Evolutionary conservation across 2,113 vertebrate species (phyloP).

Genomic region (Ameiurus melas): DNA sequence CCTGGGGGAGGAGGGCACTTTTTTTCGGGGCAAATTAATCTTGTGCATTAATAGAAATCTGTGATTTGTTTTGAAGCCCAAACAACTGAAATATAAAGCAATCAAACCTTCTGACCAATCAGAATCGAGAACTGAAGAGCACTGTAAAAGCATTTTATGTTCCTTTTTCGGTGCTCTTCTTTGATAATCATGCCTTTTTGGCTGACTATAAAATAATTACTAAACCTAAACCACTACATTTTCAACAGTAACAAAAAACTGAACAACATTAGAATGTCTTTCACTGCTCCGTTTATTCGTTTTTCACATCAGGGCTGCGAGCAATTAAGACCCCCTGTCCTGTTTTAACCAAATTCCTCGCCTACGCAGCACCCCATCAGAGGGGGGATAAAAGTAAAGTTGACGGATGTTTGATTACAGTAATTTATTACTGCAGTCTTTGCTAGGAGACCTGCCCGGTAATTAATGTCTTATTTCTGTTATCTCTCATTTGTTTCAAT

Average conservation of each 20-base stretch:
- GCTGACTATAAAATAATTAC: neutral
- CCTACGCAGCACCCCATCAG: conserved; percentile 24
- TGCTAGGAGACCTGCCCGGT: conserved; percentile 59
- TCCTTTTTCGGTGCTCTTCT: neutral
- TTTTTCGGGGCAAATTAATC: no score
- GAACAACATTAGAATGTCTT: neutral
- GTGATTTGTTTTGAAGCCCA: neutral
- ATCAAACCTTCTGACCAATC: neutral
- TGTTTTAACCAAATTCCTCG: neutral
- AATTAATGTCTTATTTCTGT: conserved; percentile 71
- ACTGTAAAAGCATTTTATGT: neutral
- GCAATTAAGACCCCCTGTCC: neutral
- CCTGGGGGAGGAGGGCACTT: no score
- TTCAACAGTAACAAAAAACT: neutral
- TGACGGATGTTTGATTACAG: conserved; percentile 65
- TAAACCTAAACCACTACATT: neutral
- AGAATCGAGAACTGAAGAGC: neutral
- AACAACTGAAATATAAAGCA: neutral
- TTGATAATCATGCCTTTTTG: neutral
- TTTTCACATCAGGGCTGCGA: neutral
- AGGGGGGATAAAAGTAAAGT: conserved; percentile 41
- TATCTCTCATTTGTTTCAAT: conserved; percentile 71
- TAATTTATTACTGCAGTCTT: conserved; percentile 62
- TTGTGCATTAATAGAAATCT: neutral
- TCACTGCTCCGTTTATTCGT: neutral